A percentile compares a stretch with the other conserved stretches of the same genome.
phyloP scores from a whole-genome alignment of 2,797 vertebrate genomes.

The Pampus argenteus region DNA sequence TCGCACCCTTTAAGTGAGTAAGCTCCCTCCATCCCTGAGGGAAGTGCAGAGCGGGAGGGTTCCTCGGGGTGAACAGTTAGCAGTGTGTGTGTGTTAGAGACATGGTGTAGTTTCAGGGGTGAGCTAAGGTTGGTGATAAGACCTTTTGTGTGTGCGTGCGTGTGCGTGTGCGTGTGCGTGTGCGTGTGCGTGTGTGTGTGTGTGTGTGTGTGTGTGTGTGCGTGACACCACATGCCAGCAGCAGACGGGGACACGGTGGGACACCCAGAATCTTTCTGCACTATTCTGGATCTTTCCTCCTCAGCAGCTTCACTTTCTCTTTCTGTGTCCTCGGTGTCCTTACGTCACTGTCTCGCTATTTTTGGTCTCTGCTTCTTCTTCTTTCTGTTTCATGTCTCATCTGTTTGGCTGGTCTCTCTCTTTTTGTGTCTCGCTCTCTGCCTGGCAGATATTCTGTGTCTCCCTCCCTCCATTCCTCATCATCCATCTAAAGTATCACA shows the following conservation, averaged over 20 bases:
- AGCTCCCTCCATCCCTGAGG: conserved; percentile 39
- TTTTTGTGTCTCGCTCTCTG: not conserved
- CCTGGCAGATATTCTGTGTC: not conserved
- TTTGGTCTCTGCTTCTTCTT: conserved; percentile 20
- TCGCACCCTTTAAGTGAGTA: conserved; percentile 50
- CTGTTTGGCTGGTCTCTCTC: not conserved
- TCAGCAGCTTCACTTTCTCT: conserved; percentile 9
- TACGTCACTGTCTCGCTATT: conserved; percentile 25
- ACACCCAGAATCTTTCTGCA: conserved; percentile 27
- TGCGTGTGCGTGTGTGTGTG: conserved; percentile 33
- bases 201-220: conserved; percentile 25
- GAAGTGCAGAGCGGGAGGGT: conserved; percentile 39
- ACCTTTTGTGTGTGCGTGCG: conserved; percentile 29
- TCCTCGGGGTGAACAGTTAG: conserved; percentile 40
- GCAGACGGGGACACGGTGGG: conserved; percentile 51
- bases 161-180: conserved; percentile 30
- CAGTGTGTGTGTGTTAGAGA: conserved; percentile 1
- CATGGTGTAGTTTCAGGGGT: conserved; percentile 5
- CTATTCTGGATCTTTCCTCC: conserved; percentile 22
- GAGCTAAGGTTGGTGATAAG: conserved; percentile 34
- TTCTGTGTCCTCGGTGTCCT: conserved; percentile 22
- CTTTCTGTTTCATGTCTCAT: not conserved
- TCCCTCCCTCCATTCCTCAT: not conserved
- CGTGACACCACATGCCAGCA: conserved; percentile 56
- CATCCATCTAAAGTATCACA: not conserved